Evolutionary conservation across 2,888 invertebrate genomes (phyloP).

Genomic region (Tenthredo distinguenda): DNA sequence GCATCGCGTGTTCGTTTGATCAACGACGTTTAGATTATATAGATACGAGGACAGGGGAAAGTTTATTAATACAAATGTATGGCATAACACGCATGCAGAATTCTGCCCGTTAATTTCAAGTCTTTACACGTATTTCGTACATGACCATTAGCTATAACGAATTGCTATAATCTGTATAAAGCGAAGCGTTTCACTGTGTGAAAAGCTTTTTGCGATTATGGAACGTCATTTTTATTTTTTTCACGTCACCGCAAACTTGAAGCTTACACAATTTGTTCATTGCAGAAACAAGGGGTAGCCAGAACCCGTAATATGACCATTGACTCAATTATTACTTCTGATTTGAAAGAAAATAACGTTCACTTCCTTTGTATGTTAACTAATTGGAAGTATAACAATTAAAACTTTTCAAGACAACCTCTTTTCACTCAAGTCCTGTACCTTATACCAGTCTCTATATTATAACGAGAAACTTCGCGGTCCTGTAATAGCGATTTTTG

Average conservation of each 20-base stretch:
- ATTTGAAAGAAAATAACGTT: not conserved
- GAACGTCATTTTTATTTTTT: not conserved
- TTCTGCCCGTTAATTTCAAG: conserved; percentile 8
- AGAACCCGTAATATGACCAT: not conserved
- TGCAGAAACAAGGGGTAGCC: too few species aligned
- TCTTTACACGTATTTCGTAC: not conserved
- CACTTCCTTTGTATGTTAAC: not conserved
- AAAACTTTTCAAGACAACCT: conserved; percentile 31
- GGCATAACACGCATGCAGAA: conserved; percentile 34
- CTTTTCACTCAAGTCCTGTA: not conserved
- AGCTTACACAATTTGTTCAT: not conserved
- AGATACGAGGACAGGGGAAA: conserved; percentile 21
- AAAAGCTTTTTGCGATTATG: not conserved
- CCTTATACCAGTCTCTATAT: not conserved
- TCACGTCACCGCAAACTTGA: not conserved
- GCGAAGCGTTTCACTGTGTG: not conserved
- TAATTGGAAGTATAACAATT: conserved; percentile 11
- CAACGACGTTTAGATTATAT: conserved; percentile 26
- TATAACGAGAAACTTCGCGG: conserved; percentile 13
- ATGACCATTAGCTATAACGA: not conserved
- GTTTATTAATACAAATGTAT: conserved; percentile 44
- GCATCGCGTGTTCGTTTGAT: conserved; percentile 43
- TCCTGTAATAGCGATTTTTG: conserved; percentile 33
- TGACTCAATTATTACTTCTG: not conserved
- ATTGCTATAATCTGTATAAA: not conserved